Evolutionary conservation across 2,888 invertebrate genomes (phyloP).

Genomic region (Phania funesta): DNA sequence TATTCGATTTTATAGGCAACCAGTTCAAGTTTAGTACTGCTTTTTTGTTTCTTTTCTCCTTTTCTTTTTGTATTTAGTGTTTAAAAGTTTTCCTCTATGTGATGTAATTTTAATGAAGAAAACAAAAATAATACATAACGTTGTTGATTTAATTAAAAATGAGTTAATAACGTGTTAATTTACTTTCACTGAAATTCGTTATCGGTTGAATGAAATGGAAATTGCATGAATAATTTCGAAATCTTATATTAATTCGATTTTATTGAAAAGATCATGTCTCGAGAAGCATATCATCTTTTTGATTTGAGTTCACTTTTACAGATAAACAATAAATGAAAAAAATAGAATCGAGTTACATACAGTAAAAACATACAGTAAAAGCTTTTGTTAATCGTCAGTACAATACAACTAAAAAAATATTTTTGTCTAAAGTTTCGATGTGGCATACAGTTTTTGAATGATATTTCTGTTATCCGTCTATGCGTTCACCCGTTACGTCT

Average conservation of each 20-base stretch:
- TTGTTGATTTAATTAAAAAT: constrained; percentile 45
- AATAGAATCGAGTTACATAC: too few relatives aligned
- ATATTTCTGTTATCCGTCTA: too few relatives aligned
- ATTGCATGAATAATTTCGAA: not conserved
- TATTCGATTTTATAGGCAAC: constrained; percentile 60
- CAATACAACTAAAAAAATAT: too few relatives aligned
- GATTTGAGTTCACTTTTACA: too few relatives aligned
- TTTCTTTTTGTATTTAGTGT: constrained; percentile 31
- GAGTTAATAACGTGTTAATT: constrained; percentile 41
- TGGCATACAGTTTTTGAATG: too few relatives aligned
- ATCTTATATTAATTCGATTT: not conserved
- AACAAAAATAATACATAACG: constrained; percentile 36
- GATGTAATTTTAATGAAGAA: constrained; percentile 51
- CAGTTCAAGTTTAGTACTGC: constrained; percentile 55
- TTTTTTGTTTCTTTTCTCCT: constrained; percentile 9
- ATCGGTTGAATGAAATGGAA: not conserved
- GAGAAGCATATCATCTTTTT: too few relatives aligned
- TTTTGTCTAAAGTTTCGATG: too few relatives aligned
- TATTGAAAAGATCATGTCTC: too few relatives aligned
- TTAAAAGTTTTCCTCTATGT: constrained; percentile 52
- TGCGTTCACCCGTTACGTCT: too few relatives aligned
- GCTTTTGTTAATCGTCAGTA: too few relatives aligned
- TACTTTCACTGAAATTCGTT: constrained; percentile 39
- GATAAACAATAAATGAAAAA: too few relatives aligned
- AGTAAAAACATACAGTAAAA: too few relatives aligned